phyloP scores from a whole-genome alignment of 2,888 invertebrate genomes.

The Azorinus chamasolen region DNA sequence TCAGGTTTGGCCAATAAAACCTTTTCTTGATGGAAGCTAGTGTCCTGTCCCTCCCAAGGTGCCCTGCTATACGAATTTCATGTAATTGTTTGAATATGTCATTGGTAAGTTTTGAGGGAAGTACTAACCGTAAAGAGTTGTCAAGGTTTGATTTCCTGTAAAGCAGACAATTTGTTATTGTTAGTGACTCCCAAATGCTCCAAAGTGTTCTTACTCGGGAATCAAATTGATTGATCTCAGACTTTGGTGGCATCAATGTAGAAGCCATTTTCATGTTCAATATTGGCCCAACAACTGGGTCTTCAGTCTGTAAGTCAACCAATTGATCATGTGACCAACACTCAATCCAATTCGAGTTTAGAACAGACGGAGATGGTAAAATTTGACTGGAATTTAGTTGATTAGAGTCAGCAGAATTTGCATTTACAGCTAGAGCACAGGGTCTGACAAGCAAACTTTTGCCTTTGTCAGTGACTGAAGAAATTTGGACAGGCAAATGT shows the following conservation, averaged over 20 bases:
- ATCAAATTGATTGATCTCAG: conserved; percentile 13
- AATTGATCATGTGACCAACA: conserved; percentile 23
- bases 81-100: conserved; percentile 47
- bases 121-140: conserved; percentile 21
- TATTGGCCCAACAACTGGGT: conserved; percentile 18
- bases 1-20: conserved; percentile 57
- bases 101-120: conserved; percentile 29
- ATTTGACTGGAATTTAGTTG: not conserved
- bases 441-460: no score
- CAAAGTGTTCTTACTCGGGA: conserved; percentile 19
- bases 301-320: conserved; percentile 2
- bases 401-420: not conserved
- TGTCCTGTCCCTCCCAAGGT: conserved; percentile 56
- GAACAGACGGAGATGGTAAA: not conserved
- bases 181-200: conserved; percentile 38
- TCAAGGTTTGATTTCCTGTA: conserved; percentile 16
- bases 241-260: conserved; percentile 23
- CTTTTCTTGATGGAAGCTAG: conserved; percentile 28
- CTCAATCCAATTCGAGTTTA: conserved; percentile 13
- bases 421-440: not conserved
- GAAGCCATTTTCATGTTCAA: conserved; percentile 16
- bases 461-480: no score
- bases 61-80: conserved; percentile 35
- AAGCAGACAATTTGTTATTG: conserved; percentile 22
- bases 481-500: no score